Evolutionary conservation across 2,888 invertebrate species (phyloP).

Genomic region (Macrosiphum euphorbiae): DNA sequence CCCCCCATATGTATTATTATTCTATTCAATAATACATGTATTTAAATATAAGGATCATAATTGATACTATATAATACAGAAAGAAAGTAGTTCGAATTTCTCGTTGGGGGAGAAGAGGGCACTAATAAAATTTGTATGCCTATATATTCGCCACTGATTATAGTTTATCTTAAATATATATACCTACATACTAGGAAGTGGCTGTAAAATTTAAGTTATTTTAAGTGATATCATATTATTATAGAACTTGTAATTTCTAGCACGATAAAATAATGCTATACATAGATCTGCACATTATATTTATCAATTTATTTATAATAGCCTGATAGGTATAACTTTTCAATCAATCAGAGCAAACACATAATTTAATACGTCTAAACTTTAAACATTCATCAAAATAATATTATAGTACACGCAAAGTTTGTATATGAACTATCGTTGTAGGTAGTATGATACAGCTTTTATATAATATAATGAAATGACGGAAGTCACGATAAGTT

Average conservation of each 20-base stretch:
- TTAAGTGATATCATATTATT: background rate
- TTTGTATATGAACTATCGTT: background rate
- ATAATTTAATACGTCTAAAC: background rate
- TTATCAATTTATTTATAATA: background rate
- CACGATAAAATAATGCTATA: background rate
- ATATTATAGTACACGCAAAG: background rate
- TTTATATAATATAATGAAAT: background rate
- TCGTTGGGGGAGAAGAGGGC: background rate
- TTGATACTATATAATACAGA: no score
- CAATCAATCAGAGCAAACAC: background rate
- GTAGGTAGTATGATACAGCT: background rate
- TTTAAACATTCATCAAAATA: constrained; percentile 16
- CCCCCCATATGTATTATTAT: background rate
- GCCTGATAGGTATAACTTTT: constrained; percentile 4
- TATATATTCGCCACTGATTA: background rate
- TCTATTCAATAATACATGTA: background rate
- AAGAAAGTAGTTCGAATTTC: background rate
- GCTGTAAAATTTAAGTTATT: background rate
- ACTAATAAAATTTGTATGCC: background rate
- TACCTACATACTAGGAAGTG: background rate
- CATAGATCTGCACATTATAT: background rate
- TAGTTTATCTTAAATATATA: background rate
- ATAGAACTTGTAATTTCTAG: background rate
- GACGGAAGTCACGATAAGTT: background rate
- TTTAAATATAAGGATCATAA: background rate